A percentile compares a stretch with the other conserved stretches of the same genome.
Conservation (phyloP, 1,140 invertebrate genomes). For the honey bee (Apis mellifera) region Amel_HAv3.1 CM009932.2:13050001-13050500, state of each 20-base stretch:
- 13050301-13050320: constrained; percentile 72
- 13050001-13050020: constrained; percentile 16
- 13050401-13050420: neutral
- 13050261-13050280: constrained; percentile 78
- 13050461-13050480: too few species aligned
- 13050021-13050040: constrained; percentile 20
- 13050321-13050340: constrained; percentile 75
- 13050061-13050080: constrained; percentile 32
- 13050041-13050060: constrained; percentile 20
- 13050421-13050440: neutral
- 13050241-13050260: constrained; percentile 37
- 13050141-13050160: constrained; percentile 13
- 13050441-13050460: too few species aligned
- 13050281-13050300: constrained; percentile 73
- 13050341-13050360: constrained; percentile 61
- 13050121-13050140: too few species aligned
- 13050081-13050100: neutral
- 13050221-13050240: constrained; percentile 40
- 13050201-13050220: neutral
- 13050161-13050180: constrained; percentile 43
- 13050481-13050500: too few species aligned
- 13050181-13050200: constrained; percentile 37
- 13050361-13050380: constrained; percentile 38
- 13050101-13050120: neutral
- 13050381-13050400: neutral